These are phyloP conservation scores for Cryptus armator DNA, from an alignment of 2,888 invertebrate species.

Conservation along the genomic window DNA sequence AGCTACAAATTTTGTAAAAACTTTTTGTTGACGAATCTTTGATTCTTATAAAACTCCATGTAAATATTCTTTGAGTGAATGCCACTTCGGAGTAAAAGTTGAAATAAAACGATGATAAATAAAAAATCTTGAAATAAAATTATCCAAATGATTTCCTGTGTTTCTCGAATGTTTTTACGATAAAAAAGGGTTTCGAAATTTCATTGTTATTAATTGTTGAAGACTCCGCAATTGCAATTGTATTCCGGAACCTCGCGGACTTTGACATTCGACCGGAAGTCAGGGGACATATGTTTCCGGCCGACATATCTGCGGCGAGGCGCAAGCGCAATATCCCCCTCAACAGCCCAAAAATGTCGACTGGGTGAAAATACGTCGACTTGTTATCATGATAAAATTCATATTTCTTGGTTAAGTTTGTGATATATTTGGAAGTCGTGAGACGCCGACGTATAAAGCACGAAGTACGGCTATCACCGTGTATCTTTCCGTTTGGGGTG, in stretches of 20 bases:
- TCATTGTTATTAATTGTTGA: background rate
- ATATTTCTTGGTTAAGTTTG: slow-evolving; percentile 78
- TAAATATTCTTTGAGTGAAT: too few relatives aligned
- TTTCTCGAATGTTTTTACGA: background rate
- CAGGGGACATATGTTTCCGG: slow-evolving; percentile 82
- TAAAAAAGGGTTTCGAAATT: background rate
- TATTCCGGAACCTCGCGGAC: slow-evolving; percentile 37
- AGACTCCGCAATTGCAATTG: background rate
- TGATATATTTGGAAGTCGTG: slow-evolving; percentile 57
- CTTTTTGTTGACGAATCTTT: too few relatives aligned
- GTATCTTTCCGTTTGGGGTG: background rate
- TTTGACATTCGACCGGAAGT: slow-evolving; percentile 82
- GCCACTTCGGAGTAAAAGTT: too few relatives aligned
- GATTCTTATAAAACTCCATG: too few relatives aligned
- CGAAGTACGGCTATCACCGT: background rate
- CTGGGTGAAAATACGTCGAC: slow-evolving; percentile 81
- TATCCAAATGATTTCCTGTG: too few relatives aligned
- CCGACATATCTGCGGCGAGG: slow-evolving; percentile 70
- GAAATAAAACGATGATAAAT: background rate
- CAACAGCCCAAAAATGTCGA: slow-evolving; percentile 82
- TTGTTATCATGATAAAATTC: slow-evolving; percentile 78
- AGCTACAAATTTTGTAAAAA: too few relatives aligned
- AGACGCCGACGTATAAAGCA: slow-evolving; percentile 16
- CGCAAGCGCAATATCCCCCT: slow-evolving; percentile 76
- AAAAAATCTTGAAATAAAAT: background rate